Evolutionary conservation across 2,113 vertebrate species (phyloP), one percentile per base, ranked within the genome.

Genomic region (Lepus europaeus): DNA sequence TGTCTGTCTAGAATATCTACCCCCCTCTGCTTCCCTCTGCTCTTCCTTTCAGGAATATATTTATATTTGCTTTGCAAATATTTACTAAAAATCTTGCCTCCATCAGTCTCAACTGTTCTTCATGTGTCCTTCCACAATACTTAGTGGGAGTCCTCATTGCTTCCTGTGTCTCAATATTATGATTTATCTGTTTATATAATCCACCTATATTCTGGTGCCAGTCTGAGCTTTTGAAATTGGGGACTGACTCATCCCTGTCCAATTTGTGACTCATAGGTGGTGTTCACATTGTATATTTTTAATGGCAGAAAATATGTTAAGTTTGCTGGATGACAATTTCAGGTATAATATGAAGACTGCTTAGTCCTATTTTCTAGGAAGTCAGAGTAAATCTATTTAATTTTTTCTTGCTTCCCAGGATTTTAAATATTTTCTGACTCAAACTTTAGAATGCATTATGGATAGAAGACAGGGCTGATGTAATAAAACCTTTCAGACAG

Each of bases 141-240:
- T 49, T 72, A 16, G 3, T 59, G 12, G 66, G 73, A 25, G 19
- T 20, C 25, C 53, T 74, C 64, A 49, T 33, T 88, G 39, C 82
- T 78, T 11, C 77, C 73, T 74, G 6, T 9, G n/a, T 68, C 39
- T 96, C 53, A 83, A 23, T n/a, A 61, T 70, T 90, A 27, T 87
- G 69, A 88, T 88, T 96, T 93, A 89, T 79, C 87, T 93, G 90
- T 93, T 94, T 79, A 88, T n/a, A 66, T 82, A 74, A 70, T 61
- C 66, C 53, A 53, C 68, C 77, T 79, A 6, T 84, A 33, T 93
- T 90, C 81, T 69, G 29, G 63, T 61, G 64, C 22, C 59, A 64
- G 77, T 59, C 45, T 66, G 70, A 94, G 68, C 9, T 89, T 72
- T 63, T 74, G 72, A 73, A 68, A 83, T 78, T 70, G 92, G 78